These are phyloP conservation scores for Chiridota heheva DNA, from an alignment of 35 echinoderm and acorn worm genomes.

Conservation along the genomic window DNA sequence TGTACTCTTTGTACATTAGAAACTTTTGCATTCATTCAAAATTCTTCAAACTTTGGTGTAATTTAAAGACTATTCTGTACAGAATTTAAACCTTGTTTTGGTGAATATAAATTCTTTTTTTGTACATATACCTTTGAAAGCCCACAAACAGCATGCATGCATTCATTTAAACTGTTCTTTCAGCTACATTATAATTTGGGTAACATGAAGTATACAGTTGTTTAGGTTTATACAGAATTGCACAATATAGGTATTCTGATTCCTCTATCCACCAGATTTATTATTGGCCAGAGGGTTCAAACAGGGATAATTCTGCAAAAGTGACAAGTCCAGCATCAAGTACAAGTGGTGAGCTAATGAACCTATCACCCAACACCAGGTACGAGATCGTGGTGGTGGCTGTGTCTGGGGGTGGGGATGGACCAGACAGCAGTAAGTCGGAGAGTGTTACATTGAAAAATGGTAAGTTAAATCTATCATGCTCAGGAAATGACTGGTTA, in stretches of 20 bases:
- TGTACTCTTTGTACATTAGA: background rate
- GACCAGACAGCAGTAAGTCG: constrained; percentile 3
- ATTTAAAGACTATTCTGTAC: background rate
- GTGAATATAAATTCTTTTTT: background rate
- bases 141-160: background rate
- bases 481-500: background rate
- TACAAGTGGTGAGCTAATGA: constrained; percentile 5
- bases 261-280: constrained; percentile 38
- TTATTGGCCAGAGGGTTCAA: constrained; percentile 49
- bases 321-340: constrained; percentile 1
- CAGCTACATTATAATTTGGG: background rate
- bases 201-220: background rate
- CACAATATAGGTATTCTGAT: background rate
- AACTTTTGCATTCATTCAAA: too few species aligned
- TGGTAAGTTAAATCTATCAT: constrained; percentile 11
- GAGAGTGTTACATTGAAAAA: constrained; percentile 50
- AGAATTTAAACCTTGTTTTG: background rate
- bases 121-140: background rate
- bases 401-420: constrained; percentile 52
- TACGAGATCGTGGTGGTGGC: constrained; percentile 60
- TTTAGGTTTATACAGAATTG: background rate
- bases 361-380: constrained; percentile 30
- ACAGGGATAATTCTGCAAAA: constrained; percentile 21
- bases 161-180: background rate
- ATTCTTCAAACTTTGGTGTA: too few species aligned